A percentile compares a stretch with the other conserved stretches of the same genome.
Conservation (phyloP, 2,888 invertebrate species). For the Apamea crenata region DNA sequence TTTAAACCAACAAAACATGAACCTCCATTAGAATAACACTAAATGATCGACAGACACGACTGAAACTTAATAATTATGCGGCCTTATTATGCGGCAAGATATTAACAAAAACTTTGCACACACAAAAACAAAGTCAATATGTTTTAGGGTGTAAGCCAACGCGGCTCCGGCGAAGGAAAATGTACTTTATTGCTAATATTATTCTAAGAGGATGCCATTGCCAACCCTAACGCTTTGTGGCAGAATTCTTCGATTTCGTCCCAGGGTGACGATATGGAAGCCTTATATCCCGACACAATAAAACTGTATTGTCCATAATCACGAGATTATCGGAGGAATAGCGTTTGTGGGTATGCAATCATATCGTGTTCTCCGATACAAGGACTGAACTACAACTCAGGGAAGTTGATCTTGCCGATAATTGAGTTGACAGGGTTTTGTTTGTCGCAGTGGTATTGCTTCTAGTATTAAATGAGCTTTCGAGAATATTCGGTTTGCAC, state of each 20-base stretch:
- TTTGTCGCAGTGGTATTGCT: conserved; percentile 29
- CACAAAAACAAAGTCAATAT: conserved; percentile 62
- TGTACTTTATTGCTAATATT: conserved; percentile 61
- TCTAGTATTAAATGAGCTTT: conserved; percentile 28
- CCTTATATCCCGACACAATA: conserved; percentile 74
- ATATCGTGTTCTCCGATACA: conserved; percentile 52
- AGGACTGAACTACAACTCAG: conserved; percentile 36
- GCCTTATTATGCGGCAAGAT: conserved; percentile 58
- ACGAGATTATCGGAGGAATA: conserved; percentile 72
- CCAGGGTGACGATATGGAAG: conserved; percentile 72
- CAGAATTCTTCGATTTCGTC: conserved; percentile 67
- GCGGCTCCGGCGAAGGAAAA: conserved; percentile 37
- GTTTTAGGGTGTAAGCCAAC: conserved; percentile 49
- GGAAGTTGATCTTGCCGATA: conserved; percentile 34
- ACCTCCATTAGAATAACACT: conserved; percentile 51
- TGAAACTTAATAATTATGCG: conserved; percentile 53
- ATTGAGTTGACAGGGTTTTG: conserved; percentile 42
- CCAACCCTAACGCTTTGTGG: conserved; percentile 57
- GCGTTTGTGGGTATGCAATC: conserved; percentile 63
- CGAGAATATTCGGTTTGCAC: conserved; percentile 15
- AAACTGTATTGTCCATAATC: conserved; percentile 76
- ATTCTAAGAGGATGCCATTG: conserved; percentile 62
- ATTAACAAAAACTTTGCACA: conserved; percentile 49
- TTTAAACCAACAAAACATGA: conserved; percentile 51
- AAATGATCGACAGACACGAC: conserved; percentile 62